A percentile compares a stretch with the other conserved stretches of the same genome.
phyloP scores from a whole-genome alignment of 2,113 vertebrate species.

The Dipodomys ordii region DNA sequence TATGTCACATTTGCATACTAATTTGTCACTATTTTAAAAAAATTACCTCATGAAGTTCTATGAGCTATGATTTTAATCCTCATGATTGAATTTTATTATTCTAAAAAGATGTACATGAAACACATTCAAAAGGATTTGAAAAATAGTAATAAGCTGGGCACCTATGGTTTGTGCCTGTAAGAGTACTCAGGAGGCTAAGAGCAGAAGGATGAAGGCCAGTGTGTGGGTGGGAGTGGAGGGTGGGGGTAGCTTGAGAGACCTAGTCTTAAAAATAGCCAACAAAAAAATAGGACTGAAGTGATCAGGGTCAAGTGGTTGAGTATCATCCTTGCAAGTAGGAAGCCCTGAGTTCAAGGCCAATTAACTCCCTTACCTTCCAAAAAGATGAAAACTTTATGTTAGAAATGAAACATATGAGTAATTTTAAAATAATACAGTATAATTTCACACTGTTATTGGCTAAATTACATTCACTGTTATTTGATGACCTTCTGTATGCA shows the following conservation, averaged over 20 bases:
- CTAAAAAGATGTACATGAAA: slow-evolving; percentile 31
- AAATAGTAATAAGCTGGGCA: slow-evolving; percentile 5
- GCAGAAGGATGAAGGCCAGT: no score
- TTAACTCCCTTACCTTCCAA: background rate
- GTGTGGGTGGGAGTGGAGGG: no score
- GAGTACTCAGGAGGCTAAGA: no score
- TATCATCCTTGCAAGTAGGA: no score
- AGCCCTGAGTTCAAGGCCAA: no score
- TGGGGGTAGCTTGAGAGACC: no score
- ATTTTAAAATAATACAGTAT: slow-evolving; percentile 32
- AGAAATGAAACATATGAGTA: background rate
- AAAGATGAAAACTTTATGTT: slow-evolving; percentile 31
- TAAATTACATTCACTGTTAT: background rate
- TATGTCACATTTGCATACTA: slow-evolving; percentile 44
- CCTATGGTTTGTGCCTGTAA: no score
- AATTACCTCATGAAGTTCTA: background rate
- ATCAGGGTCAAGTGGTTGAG: no score
- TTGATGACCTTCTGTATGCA: no score
- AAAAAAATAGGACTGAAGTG: no score
- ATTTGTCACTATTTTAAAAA: slow-evolving; percentile 28
- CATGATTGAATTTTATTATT: slow-evolving; percentile 31
- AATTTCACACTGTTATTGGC: background rate
- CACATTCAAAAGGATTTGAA: slow-evolving; percentile 33
- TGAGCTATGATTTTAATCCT: slow-evolving; percentile 15
- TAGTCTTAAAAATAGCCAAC: no score